Conservation (phyloP, 2,888 invertebrate species). For the Coelinius sp. region DNA sequence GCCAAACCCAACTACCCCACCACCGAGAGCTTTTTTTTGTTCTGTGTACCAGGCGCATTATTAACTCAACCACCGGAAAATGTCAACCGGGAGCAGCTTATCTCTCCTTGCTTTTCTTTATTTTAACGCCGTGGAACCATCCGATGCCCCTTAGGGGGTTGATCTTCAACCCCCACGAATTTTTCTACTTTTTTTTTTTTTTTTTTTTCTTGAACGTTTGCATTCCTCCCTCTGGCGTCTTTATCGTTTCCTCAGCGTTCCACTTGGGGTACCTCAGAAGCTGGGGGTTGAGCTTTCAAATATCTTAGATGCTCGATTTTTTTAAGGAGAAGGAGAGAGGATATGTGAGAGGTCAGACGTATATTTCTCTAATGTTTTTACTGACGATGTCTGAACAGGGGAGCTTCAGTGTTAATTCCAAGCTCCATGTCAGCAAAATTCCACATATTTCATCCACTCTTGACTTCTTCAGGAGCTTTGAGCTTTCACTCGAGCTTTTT, state of each 20-base stretch:
- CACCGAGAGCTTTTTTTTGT: conserved; percentile 41
- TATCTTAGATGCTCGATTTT: conserved; percentile 1
- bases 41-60: conserved; percentile 68
- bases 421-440: too few species aligned
- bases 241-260: conserved; percentile 38
- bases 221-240: conserved; percentile 38
- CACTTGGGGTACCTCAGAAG: conserved; percentile 34
- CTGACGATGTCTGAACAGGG: neutral
- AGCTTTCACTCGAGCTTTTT: too few species aligned
- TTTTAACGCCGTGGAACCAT: conserved; percentile 50
- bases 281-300: neutral
- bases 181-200: conserved; percentile 9
- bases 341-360: neutral
- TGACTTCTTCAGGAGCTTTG: too few species aligned
- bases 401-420: too few species aligned
- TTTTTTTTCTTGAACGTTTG: conserved; percentile 1
- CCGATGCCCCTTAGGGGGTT: conserved; percentile 32
- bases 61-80: conserved; percentile 70
- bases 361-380: neutral
- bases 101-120: conserved; percentile 61
- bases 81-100: conserved; percentile 66
- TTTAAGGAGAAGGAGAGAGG: neutral
- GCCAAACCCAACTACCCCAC: conserved; percentile 39
- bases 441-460: too few species aligned
- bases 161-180: conserved; percentile 29